Percentiles rank a stretch among this genome's conserved stretches.
Evolutionary conservation across 2,888 invertebrate genomes (phyloP).

Genomic region (Fragum whitleyi): DNA sequence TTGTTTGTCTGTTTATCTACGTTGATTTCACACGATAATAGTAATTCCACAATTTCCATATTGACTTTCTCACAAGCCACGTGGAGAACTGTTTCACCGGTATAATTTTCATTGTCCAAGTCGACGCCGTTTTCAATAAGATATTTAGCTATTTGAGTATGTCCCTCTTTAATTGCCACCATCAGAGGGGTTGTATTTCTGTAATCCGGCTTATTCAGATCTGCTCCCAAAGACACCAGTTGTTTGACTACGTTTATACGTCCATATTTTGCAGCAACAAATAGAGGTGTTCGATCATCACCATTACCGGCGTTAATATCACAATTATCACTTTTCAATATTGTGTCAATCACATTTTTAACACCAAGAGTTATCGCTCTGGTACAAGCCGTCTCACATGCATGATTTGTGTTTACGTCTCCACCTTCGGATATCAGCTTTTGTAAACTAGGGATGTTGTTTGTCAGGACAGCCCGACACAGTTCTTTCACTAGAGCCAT

Average conservation of each 20-base stretch:
- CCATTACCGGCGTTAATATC: conserved; percentile 14
- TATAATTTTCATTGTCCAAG: conserved; percentile 40
- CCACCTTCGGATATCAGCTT: conserved; percentile 1
- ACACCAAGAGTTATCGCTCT: conserved; percentile 2
- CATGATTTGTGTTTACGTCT: conserved; percentile 15
- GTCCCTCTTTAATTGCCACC: conserved; percentile 42
- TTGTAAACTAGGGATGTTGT: neutral
- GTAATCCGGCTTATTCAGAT: conserved; percentile 51
- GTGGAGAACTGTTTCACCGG: conserved; percentile 62
- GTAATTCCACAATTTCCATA: conserved; percentile 21
- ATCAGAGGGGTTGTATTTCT: conserved; percentile 62
- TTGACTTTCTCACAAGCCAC: conserved; percentile 59
- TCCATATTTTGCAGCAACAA: conserved; percentile 5
- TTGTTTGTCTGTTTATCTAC: conserved; percentile 47
- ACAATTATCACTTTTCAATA: neutral
- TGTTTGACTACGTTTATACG: neutral
- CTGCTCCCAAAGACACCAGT: conserved; percentile 38
- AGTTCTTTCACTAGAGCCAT: conserved; percentile 17
- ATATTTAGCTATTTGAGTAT: conserved; percentile 41
- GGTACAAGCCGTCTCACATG: conserved; percentile 14
- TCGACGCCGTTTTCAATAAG: conserved; percentile 64
- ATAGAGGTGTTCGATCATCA: conserved; percentile 12
- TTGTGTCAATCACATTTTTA: neutral
- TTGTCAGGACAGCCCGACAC: neutral
- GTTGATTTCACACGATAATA: conserved; percentile 48